Evolutionary conservation across 2,113 vertebrate species (phyloP), one percentile per base, ranked within the genome.

Genomic region (Pteruthius melanotis): DNA sequence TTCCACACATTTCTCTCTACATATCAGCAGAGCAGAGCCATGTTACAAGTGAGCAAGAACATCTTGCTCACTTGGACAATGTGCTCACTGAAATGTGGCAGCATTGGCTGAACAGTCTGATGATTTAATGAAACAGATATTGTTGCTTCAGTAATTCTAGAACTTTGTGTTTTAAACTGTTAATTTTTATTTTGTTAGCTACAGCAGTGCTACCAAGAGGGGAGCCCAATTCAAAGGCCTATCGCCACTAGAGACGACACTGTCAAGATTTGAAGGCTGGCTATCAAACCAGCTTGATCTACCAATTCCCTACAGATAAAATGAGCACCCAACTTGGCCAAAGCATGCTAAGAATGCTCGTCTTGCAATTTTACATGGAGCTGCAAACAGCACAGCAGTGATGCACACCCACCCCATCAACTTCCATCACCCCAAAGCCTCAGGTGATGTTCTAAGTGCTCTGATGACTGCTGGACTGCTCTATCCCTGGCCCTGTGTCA

Each of bases 401-500:
- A 56, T n/a, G 4, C 5, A 45, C 21, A 45, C 1, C 8, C 31
- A 76, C 4, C 20, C 2, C 40, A 72, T 28, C 18, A 44, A 49
- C 12, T 28, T 68, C 44, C 40, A 40, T 21, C 63, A 28, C 9
- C 31, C 18, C 35, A 53, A 57, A 90, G 65, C 31, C 40, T 71
- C 24, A 14, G 13, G 28, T 9, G 14, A 45, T 54, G 10, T 12
- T 78, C 3, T 63, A 23, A 44, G 26, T 60, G 17, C 35, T 85
- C 40, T 61, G 37, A n/a, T 26, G 4, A 15, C 15, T 40, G 18
- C 70, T 76, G 6, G 72, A 35, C 15, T 69, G n/a, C 37, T 61
- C 28, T 69, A 5, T 40, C 26, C 40, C 28, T 7, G 1, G 13
- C 49, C 33, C 33, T 33, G 3, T n/a, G 53, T 39, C 0, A 0